phyloP scores from a whole-genome alignment of 1,140 invertebrate genomes.

The Marisa cornuarietis region DNA sequence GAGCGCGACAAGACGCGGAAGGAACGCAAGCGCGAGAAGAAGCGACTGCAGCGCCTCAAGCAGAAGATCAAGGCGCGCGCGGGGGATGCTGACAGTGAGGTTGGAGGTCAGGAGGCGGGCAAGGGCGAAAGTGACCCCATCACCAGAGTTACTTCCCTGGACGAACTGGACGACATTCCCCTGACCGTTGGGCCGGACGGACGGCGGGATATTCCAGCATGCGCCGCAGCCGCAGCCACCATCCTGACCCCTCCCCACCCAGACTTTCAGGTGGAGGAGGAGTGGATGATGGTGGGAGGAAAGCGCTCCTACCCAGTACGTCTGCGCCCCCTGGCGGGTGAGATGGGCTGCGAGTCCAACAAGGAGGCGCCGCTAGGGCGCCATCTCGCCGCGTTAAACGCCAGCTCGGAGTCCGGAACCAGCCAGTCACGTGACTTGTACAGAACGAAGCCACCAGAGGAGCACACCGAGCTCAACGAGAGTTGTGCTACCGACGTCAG shows the following conservation, averaged over 20 bases:
- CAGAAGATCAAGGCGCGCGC: conserved; percentile 24
- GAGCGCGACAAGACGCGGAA: conserved; percentile 36
- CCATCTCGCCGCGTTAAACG: too few species aligned
- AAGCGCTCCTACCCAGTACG: conserved; percentile 12
- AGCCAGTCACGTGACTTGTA: too few species aligned
- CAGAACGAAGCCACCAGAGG: too few species aligned
- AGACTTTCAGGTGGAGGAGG: conserved; percentile 2
- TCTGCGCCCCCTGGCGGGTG: background rate
- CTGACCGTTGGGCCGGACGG: conserved; percentile 14
- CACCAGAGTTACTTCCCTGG: background rate
- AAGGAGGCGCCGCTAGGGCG: too few species aligned
- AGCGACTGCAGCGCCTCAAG: conserved; percentile 35
- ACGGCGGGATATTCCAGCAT: conserved; percentile 2
- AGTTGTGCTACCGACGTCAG: too few species aligned
- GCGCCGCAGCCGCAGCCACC: background rate
- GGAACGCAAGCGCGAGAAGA: conserved; percentile 43
- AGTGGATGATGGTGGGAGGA: conserved; percentile 21
- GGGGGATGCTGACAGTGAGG: background rate
- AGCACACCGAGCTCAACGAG: too few species aligned
- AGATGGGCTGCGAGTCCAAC: too few species aligned
- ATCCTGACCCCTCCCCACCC: background rate
- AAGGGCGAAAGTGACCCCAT: background rate
- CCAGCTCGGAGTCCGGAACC: too few species aligned
- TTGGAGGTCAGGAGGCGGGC: background rate
- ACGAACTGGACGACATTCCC: conserved; percentile 13